Conservation (phyloP, 2,113 vertebrate genomes). For the Cyprinodon brontotheroides region DNA sequence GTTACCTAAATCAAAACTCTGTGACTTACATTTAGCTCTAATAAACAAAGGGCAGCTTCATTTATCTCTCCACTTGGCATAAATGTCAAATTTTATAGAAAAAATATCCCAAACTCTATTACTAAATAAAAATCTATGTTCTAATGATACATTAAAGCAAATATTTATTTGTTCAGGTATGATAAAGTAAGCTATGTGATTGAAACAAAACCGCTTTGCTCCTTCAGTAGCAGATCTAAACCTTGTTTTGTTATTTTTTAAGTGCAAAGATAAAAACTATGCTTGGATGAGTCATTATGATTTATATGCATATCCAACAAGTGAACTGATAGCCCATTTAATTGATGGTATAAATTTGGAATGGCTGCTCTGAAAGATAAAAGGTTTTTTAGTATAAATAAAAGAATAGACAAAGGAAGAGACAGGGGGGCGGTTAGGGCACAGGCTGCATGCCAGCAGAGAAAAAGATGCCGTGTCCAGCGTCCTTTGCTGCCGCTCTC, state of each 20-base stretch:
- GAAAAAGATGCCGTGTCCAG: conserved; percentile 35
- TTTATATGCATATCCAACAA: background rate
- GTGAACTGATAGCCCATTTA: background rate
- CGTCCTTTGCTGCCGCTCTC: conserved; percentile 45
- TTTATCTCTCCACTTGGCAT: no score
- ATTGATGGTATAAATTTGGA: background rate
- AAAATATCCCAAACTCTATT: no score
- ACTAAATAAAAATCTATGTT: no score
- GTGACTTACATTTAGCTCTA: no score
- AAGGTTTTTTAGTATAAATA: conserved; percentile 31
- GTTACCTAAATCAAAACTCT: no score
- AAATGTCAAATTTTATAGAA: no score
- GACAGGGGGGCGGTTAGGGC: conserved; percentile 45
- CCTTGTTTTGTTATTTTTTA: background rate
- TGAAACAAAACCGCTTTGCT: no score
- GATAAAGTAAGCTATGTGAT: no score
- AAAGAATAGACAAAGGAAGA: conserved; percentile 39
- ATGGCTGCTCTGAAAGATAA: conserved; percentile 10
- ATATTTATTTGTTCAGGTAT: no score
- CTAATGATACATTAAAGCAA: no score
- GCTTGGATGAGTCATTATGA: background rate
- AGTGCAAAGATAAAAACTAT: background rate
- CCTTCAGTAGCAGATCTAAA: background rate
- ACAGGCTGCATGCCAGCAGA: conserved; percentile 52
- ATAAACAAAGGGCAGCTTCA: no score